Conservation (phyloP, 2,797 vertebrate genomes). For the Rousettus madagascariensis region DNA sequence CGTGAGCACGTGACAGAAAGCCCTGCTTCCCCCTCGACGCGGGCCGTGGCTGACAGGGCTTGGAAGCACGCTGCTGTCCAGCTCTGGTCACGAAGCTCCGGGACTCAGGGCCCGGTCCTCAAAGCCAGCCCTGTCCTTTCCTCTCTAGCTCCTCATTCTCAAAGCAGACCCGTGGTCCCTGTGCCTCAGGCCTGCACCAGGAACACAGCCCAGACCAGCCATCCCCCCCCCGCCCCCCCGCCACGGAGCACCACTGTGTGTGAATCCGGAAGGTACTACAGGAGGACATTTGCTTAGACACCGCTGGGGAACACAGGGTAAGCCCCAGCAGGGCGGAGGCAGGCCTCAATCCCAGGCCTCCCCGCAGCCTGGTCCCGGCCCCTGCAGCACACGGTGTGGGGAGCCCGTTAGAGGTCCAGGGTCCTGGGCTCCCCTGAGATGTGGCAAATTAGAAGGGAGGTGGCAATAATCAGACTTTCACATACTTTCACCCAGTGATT, state of each 20-base stretch:
- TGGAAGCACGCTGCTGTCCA: not conserved
- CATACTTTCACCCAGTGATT: not conserved
- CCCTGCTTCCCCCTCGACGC: not conserved
- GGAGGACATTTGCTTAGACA: constrained; percentile 55
- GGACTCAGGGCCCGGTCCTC: not conserved
- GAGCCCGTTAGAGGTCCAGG: not conserved
- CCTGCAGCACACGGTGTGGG: not conserved
- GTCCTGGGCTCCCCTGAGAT: not conserved
- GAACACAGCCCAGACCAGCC: not conserved
- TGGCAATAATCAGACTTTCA: not conserved
- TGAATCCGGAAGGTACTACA: constrained; percentile 38
- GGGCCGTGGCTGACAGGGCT: not conserved
- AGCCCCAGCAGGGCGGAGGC: not conserved
- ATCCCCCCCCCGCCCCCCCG: not conserved
- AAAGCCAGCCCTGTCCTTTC: not conserved
- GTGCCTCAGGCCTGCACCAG: not conserved
- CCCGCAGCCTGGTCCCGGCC: not conserved
- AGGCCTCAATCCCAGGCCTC: not conserved
- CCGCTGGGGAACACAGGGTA: not conserved
- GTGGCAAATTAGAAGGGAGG: not conserved
- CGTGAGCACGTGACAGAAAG: not conserved
- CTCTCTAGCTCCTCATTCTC: not conserved
- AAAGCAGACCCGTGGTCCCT: not conserved
- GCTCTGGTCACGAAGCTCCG: not conserved
- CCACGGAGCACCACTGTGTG: not conserved